Conservation (phyloP, 2,113 vertebrate species). For the Cacatua alba region DNA sequence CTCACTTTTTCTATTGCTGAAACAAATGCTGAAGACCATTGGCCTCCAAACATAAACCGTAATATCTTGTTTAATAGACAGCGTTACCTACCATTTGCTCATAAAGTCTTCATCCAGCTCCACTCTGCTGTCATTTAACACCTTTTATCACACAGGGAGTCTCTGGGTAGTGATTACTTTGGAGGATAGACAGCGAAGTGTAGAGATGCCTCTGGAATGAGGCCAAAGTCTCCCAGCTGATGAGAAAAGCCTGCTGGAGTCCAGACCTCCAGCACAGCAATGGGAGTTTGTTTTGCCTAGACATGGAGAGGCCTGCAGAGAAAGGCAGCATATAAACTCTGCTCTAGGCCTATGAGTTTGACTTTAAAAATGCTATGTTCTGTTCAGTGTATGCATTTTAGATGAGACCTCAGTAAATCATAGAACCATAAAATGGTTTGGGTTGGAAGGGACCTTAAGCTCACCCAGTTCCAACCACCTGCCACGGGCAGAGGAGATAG, state of each 20-base stretch:
- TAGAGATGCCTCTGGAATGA: not conserved
- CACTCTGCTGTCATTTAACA: constrained; percentile 21
- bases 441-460: not conserved
- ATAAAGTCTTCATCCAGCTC: not conserved
- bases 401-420: not conserved
- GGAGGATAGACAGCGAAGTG: constrained; percentile 36
- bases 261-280: constrained; percentile 8
- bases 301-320: not conserved
- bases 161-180: constrained; percentile 50
- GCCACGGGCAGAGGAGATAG: not conserved
- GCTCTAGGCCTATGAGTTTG: not conserved
- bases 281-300: not conserved
- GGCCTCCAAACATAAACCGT: not conserved
- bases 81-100: not conserved
- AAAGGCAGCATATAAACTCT: not conserved
- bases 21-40: not conserved
- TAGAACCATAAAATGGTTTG: not conserved
- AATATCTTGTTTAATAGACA: not conserved
- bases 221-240: constrained; percentile 36
- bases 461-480: not conserved
- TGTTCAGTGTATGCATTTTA: not conserved
- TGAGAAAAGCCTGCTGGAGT: constrained; percentile 30
- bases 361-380: not conserved
- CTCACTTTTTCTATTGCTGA: not conserved
- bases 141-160: constrained; percentile 4